phyloP scores from a whole-genome alignment of 2,797 vertebrate genomes.

The Muscicapa striata region DNA sequence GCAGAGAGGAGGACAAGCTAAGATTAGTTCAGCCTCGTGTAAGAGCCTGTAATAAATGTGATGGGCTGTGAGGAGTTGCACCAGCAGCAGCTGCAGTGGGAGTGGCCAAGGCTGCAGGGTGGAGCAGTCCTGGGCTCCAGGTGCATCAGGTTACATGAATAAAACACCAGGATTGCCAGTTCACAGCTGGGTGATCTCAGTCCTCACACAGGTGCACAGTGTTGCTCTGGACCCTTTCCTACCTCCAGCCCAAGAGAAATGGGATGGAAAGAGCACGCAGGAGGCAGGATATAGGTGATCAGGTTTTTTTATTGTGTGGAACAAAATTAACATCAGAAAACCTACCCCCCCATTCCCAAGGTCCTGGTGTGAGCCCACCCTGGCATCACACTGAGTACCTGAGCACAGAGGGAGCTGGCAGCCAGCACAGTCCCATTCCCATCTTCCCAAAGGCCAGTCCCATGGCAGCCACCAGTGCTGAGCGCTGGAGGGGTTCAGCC shows the following conservation, averaged over 20 bases:
- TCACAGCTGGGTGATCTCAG: accelerated
- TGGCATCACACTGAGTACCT: background rate
- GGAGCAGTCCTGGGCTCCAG: background rate
- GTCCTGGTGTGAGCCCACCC: accelerated
- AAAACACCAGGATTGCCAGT: background rate
- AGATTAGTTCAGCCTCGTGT: background rate
- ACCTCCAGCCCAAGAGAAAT: accelerated
- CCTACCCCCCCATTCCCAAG: accelerated
- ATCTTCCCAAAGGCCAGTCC: background rate
- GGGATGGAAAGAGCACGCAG: background rate
- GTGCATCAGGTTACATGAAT: accelerated
- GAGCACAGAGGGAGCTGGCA: background rate
- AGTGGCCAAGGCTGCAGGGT: background rate
- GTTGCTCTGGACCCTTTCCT: background rate
- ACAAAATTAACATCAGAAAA: background rate
- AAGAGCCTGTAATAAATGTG: slow-evolving; percentile 30
- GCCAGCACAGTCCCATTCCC: accelerated
- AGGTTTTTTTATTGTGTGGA: background rate
- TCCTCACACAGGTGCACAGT: accelerated
- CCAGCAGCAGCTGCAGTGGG: background rate
- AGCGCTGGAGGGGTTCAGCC: background rate
- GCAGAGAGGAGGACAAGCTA: background rate
- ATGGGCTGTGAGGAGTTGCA: background rate
- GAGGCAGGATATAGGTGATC: accelerated
- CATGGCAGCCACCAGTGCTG: background rate